These are phyloP conservation scores for Linyphia triangularis DNA, from an alignment of 2,888 invertebrate genomes.

Conservation along the genomic window DNA sequence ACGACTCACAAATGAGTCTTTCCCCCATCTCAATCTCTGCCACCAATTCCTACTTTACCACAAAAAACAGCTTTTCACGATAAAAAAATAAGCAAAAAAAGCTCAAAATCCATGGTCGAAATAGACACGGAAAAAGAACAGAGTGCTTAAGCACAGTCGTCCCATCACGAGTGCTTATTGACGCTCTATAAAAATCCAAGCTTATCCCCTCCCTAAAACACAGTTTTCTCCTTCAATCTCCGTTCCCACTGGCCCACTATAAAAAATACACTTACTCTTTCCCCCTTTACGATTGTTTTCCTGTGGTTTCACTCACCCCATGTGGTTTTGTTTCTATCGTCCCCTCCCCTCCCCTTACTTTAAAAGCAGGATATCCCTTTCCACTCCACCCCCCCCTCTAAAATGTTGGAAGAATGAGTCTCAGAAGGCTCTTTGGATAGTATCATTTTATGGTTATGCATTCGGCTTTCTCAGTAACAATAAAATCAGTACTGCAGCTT, in stretches of 20 bases:
- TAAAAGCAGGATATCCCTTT: constrained; percentile 70
- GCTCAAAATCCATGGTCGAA: constrained; percentile 32
- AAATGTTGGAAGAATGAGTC: constrained; percentile 61
- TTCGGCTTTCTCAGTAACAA: constrained; percentile 70
- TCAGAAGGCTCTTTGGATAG: constrained; percentile 58
- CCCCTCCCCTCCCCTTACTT: constrained; percentile 28
- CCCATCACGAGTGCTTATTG: constrained; percentile 59
- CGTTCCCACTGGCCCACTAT: constrained; percentile 64
- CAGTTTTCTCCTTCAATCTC: constrained; percentile 64
- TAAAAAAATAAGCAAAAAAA: neutral
- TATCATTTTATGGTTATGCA: constrained; percentile 74
- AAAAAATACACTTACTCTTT: constrained; percentile 23
- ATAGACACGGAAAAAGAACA: constrained; percentile 35
- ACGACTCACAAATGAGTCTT: constrained; percentile 48
- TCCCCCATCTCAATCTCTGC: constrained; percentile 32
- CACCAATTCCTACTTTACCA: neutral
- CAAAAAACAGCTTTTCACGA: neutral
- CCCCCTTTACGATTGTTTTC: constrained; percentile 73
- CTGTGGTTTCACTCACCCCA: constrained; percentile 66
- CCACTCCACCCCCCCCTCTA: constrained; percentile 30
- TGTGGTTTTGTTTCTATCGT: constrained; percentile 71
- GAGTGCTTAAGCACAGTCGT: constrained; percentile 37
- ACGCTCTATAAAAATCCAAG: constrained; percentile 66
- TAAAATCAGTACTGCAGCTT: constrained; percentile 71
- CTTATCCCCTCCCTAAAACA: constrained; percentile 16